Conservation (phyloP, 35 echinoderm and acorn worm species). For the Strongylocentrotus purpuratus region DNA sequence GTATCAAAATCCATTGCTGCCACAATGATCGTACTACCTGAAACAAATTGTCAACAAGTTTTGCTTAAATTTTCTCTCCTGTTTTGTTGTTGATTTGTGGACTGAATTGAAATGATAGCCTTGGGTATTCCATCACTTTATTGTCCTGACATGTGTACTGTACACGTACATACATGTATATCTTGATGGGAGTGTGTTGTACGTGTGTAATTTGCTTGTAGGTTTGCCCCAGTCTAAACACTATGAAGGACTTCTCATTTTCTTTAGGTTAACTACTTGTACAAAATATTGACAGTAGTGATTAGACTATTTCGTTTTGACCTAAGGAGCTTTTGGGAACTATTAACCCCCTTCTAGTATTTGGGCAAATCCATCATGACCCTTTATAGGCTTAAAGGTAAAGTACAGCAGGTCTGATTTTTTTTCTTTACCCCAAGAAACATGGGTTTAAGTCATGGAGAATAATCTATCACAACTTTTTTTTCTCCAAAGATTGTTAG, state of each 20-base stretch:
- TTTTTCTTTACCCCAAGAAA: background rate
- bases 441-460: background rate
- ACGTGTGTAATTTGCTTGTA: background rate
- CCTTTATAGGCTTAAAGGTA: background rate
- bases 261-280: background rate
- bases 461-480: too few species aligned
- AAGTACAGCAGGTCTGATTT: background rate
- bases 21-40: too few species aligned
- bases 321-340: background rate
- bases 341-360: background rate
- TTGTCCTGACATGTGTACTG: too few species aligned
- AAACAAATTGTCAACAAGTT: too few species aligned
- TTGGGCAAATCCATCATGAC: background rate
- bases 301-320: background rate
- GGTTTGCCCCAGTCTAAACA: background rate
- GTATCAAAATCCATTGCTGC: too few species aligned
- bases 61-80: too few species aligned
- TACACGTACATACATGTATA: too few species aligned
- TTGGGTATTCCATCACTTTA: too few species aligned
- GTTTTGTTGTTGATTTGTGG: too few species aligned
- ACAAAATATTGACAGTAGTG: conserved; percentile 12
- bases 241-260: conserved; percentile 11
- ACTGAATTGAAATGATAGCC: too few species aligned
- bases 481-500: too few species aligned
- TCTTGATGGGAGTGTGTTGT: background rate